phyloP scores from a whole-genome alignment of 2,888 invertebrate species.

The Athrips mouffetella region DNA sequence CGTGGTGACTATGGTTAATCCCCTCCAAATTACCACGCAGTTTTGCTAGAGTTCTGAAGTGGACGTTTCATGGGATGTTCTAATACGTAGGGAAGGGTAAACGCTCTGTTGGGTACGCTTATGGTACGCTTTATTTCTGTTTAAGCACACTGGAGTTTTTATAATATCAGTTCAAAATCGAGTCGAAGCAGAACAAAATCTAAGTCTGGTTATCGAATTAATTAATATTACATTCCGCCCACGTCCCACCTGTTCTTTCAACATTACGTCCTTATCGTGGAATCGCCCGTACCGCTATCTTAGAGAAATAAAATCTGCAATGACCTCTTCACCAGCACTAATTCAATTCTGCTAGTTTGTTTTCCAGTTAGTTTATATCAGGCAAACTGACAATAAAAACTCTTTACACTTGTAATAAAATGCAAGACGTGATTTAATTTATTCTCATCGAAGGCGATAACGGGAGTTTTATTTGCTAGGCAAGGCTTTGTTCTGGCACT shows the following conservation, averaged over 20 bases:
- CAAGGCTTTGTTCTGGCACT: slow-evolving; percentile 32
- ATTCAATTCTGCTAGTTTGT: slow-evolving; percentile 19
- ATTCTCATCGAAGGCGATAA: slow-evolving; percentile 21
- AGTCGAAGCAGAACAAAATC: slow-evolving; percentile 1
- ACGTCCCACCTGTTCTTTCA: neutral
- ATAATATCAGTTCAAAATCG: too few relatives aligned
- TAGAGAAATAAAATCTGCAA: slow-evolving; percentile 10
- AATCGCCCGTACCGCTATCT: slow-evolving; percentile 11
- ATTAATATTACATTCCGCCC: slow-evolving; percentile 8
- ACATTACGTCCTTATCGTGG: slow-evolving; percentile 12
- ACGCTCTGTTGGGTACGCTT: too few relatives aligned
- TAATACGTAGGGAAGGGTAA: too few relatives aligned
- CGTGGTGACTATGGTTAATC: too few relatives aligned
- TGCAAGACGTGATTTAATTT: slow-evolving; percentile 25
- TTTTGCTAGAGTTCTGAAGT: too few relatives aligned
- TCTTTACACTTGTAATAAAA: slow-evolving; percentile 27
- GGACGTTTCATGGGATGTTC: too few relatives aligned
- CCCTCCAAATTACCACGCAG: too few relatives aligned
- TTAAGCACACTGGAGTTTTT: too few relatives aligned
- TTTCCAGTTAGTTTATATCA: slow-evolving; percentile 17
- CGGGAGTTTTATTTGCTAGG: slow-evolving; percentile 22
- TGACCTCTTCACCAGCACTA: slow-evolving; percentile 12
- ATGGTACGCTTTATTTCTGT: too few relatives aligned
- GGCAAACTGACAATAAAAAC: slow-evolving; percentile 19
- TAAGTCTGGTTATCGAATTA: slow-evolving; percentile 7